phyloP scores from a whole-genome alignment of 2,888 invertebrate genomes.

The Agonum fuliginosum region DNA sequence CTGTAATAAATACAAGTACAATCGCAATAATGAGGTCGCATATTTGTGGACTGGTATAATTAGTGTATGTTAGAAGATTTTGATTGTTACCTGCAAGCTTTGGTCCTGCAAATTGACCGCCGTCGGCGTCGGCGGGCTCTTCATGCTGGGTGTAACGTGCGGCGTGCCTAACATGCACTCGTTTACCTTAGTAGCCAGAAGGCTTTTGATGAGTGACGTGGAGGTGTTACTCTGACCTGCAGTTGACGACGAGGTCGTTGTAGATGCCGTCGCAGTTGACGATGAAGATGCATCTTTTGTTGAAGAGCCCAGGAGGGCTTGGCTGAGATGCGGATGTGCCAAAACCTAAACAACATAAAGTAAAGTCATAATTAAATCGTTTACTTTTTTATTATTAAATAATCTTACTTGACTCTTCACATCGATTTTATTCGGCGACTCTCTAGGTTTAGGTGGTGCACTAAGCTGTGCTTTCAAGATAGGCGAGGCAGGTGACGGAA shows the following conservation, averaged over 20 bases:
- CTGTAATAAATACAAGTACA: constrained; percentile 5
- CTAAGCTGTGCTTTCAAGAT: constrained; percentile 91
- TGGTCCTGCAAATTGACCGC: constrained; percentile 74
- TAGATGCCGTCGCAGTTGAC: constrained; percentile 62
- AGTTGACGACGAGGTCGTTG: constrained; percentile 66
- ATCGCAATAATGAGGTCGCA: too few relatives aligned
- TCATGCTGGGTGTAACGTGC: constrained; percentile 70
- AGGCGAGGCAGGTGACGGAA: constrained; percentile 82
- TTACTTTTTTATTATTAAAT: constrained; percentile 61
- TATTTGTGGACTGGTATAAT: constrained; percentile 6
- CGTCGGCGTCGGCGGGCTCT: constrained; percentile 67
- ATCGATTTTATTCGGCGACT: constrained; percentile 70
- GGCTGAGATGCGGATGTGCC: constrained; percentile 79
- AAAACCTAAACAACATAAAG: constrained; percentile 72
- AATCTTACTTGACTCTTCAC: constrained; percentile 77
- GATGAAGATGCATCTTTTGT: constrained; percentile 61
- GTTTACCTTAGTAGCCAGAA: constrained; percentile 94
- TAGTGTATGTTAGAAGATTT: constrained; percentile 64
- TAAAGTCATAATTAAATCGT: not conserved
- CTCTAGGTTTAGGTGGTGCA: constrained; percentile 77
- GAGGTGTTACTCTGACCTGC: constrained; percentile 75
- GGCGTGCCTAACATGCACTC: constrained; percentile 73
- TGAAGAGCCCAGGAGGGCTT: constrained; percentile 74
- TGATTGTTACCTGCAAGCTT: constrained; percentile 74
- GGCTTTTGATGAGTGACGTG: constrained; percentile 93